A percentile compares a stretch with the other conserved stretches of the same genome.
Conservation (phyloP, 2,797 vertebrate species). For the Mallotus villosus region DNA sequence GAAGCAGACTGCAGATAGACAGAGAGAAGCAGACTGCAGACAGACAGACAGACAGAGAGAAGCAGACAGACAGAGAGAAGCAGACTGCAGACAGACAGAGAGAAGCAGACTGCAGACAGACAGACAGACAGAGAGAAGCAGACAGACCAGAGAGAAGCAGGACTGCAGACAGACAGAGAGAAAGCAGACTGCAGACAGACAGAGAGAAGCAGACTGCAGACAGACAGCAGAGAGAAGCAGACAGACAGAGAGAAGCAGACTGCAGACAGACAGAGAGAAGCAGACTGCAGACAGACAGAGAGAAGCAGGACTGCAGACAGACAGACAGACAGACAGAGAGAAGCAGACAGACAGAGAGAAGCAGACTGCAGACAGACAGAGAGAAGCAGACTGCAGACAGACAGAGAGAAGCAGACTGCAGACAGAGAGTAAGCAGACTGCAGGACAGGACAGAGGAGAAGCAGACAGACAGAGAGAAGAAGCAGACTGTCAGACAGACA, state of each 20-base stretch:
- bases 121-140: no score
- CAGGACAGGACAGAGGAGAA: no score
- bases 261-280: neutral
- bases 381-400: neutral
- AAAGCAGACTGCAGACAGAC: no score
- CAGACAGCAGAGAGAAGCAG: no score
- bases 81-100: neutral
- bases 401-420: neutral
- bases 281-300: neutral
- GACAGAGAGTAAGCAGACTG: neutral
- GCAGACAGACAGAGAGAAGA: no score
- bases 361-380: neutral
- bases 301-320: neutral
- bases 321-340: no score
- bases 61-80: no score
- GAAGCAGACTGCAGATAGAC: no score
- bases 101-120: neutral
- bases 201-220: neutral
- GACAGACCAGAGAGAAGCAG: neutral
- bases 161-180: neutral
- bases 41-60: no score
- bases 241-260: neutral
- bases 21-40: neutral
- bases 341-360: no score
- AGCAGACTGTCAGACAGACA: neutral